Conservation (phyloP, 1,140 invertebrate genomes). For the Drosophila parvula region DNA sequence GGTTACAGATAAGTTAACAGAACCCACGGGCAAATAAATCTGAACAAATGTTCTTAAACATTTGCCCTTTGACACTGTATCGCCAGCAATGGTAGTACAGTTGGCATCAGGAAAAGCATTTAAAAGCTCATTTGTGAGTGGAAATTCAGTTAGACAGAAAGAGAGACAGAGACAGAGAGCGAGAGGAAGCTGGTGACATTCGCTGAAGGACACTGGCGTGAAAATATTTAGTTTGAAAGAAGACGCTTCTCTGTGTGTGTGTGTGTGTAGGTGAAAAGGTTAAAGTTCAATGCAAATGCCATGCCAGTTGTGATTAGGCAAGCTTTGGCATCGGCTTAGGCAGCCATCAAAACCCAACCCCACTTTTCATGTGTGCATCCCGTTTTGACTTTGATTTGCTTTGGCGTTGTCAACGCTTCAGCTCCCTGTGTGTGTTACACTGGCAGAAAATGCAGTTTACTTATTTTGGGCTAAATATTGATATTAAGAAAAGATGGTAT, state of each 20-base stretch:
- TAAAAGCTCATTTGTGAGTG: conserved; percentile 50
- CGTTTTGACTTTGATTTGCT: conserved; percentile 58
- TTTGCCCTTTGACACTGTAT: conserved; percentile 1
- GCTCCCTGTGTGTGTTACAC: neutral
- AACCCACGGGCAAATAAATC: no score
- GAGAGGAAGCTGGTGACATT: conserved; percentile 28
- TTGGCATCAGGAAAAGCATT: conserved; percentile 24
- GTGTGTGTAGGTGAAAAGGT: conserved; percentile 36
- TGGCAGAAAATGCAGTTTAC: neutral
- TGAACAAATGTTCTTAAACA: no score
- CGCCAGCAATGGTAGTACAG: neutral
- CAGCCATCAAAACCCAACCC: no score
- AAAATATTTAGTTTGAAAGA: neutral
- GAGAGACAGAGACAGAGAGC: no score
- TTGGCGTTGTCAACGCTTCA: conserved; percentile 49
- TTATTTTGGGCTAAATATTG: no score
- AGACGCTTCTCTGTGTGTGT: neutral
- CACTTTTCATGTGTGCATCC: conserved; percentile 23
- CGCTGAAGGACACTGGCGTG: conserved; percentile 33
- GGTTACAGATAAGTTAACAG: no score
- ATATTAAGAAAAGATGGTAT: no score
- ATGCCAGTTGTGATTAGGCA: conserved; percentile 28
- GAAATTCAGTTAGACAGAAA: neutral
- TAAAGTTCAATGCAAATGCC: conserved; percentile 49
- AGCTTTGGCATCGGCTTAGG: conserved; percentile 29